Conservation (phyloP, 2,113 vertebrate genomes). For the Albula goreensis region DNA sequence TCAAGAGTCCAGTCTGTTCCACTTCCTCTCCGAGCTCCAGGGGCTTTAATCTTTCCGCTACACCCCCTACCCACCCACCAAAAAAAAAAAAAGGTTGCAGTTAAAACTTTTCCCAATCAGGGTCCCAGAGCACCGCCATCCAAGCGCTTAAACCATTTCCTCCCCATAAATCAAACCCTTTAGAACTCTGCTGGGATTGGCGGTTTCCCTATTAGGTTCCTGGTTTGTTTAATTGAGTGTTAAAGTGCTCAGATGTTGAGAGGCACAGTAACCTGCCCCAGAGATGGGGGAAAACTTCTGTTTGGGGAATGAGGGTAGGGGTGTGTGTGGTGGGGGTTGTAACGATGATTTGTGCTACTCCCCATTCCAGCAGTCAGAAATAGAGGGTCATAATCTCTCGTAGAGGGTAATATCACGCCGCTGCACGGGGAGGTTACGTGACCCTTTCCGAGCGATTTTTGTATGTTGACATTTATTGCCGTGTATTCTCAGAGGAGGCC, state of each 20-base stretch:
- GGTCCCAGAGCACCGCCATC: not conserved
- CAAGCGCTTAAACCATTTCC: not conserved
- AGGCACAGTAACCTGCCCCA: no score
- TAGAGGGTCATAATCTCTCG: not conserved
- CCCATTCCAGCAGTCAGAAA: not conserved
- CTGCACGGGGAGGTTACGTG: not conserved
- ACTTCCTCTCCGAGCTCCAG: not conserved
- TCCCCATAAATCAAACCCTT: not conserved
- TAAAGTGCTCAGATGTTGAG: not conserved
- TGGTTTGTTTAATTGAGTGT: slow-evolving; percentile 1
- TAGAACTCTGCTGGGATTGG: not conserved
- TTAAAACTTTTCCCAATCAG: not conserved
- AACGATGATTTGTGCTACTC: not conserved
- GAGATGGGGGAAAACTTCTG: no score
- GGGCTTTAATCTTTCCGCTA: not conserved
- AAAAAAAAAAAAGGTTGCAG: not conserved
- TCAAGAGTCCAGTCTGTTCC: not conserved
- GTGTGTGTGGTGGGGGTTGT: not conserved
- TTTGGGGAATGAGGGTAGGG: no score
- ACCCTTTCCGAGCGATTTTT: not conserved
- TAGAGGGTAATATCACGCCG: not conserved
- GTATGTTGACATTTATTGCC: not conserved
- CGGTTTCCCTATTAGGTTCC: no score
- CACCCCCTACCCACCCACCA: no score
- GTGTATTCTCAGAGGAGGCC: not conserved